A percentile compares a stretch with the other conserved stretches of the same genome.
phyloP scores from a whole-genome alignment of 2,113 vertebrate genomes.

The Notothenia coriiceps region DNA sequence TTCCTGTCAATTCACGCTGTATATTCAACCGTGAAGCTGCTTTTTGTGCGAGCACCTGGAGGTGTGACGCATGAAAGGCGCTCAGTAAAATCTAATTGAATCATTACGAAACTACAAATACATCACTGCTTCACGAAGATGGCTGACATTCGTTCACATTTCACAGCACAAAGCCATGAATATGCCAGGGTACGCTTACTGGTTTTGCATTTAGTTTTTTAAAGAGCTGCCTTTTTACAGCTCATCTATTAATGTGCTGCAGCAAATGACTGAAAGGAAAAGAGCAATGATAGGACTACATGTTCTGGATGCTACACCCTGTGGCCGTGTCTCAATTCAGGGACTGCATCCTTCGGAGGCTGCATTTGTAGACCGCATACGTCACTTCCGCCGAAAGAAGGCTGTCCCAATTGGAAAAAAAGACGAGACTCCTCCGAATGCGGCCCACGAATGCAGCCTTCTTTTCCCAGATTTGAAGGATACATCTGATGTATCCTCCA shows the following conservation, averaged over 20 bases:
- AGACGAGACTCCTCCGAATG: too few relatives aligned
- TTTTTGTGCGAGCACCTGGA: conserved; percentile 71
- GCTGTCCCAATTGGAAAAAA: too few relatives aligned
- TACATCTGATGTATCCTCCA: too few relatives aligned
- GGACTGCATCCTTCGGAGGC: too few relatives aligned
- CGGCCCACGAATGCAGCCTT: too few relatives aligned
- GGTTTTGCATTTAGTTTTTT: conserved; percentile 14
- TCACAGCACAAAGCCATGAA: background rate
- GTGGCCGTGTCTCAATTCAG: too few relatives aligned
- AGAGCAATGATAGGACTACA: background rate
- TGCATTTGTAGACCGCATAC: too few relatives aligned
- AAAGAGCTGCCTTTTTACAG: conserved; percentile 24
- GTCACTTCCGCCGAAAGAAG: too few relatives aligned
- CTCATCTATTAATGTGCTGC: conserved; percentile 19
- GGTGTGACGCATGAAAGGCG: conserved; percentile 14
- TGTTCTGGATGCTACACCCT: background rate
- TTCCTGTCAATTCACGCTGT: conserved; percentile 43
- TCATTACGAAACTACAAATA: conserved; percentile 27
- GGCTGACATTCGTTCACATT: background rate
- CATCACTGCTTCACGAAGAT: conserved; percentile 5
- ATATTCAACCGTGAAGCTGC: conserved; percentile 40
- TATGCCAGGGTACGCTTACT: background rate
- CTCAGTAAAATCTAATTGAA: background rate
- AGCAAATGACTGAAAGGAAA: conserved; percentile 10
- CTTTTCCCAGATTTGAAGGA: too few relatives aligned